phyloP scores from a whole-genome alignment of 2,797 vertebrate genomes.

The Microctenopoma lineatum region DNA sequence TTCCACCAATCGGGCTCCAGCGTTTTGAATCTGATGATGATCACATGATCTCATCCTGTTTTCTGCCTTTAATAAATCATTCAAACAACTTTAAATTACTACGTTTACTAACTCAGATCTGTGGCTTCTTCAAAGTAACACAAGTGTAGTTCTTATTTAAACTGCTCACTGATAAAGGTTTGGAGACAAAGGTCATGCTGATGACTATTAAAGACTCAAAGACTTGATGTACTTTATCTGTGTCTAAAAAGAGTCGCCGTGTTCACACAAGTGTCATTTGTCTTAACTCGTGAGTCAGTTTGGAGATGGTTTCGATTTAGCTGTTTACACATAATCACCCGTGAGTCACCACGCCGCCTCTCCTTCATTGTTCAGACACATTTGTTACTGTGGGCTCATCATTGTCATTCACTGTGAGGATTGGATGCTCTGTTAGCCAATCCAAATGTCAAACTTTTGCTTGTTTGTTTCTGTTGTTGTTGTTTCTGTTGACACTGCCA shows the following conservation, averaged over 20 bases:
- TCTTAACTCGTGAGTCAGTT: constrained; percentile 7
- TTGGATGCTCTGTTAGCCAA: constrained; percentile 36
- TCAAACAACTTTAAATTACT: too few species aligned
- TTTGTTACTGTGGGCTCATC: constrained; percentile 61
- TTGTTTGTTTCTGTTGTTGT: constrained; percentile 74
- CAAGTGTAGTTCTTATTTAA: not conserved
- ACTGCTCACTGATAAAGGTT: not conserved
- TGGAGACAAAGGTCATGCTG: not conserved
- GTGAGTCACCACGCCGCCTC: constrained; percentile 41
- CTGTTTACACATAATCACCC: constrained; percentile 31
- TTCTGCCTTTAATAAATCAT: too few species aligned
- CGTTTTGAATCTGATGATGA: too few species aligned
- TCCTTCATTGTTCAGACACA: constrained; percentile 60
- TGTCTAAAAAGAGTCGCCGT: constrained; percentile 29
- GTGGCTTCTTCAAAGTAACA: too few species aligned
- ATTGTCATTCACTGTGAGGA: constrained; percentile 48
- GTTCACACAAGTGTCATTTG: constrained; percentile 15
- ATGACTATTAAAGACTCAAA: not conserved
- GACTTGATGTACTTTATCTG: constrained; percentile 29
- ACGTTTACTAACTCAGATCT: too few species aligned
- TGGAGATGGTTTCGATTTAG: constrained; percentile 2
- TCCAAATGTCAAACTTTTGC: constrained; percentile 59
- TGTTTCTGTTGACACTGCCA: constrained; percentile 73
- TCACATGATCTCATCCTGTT: too few species aligned
- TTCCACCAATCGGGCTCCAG: too few species aligned